These are phyloP conservation scores for Sciaenops ocellatus DNA, from an alignment of 2,797 vertebrate genomes.

Conservation along the genomic window DNA sequence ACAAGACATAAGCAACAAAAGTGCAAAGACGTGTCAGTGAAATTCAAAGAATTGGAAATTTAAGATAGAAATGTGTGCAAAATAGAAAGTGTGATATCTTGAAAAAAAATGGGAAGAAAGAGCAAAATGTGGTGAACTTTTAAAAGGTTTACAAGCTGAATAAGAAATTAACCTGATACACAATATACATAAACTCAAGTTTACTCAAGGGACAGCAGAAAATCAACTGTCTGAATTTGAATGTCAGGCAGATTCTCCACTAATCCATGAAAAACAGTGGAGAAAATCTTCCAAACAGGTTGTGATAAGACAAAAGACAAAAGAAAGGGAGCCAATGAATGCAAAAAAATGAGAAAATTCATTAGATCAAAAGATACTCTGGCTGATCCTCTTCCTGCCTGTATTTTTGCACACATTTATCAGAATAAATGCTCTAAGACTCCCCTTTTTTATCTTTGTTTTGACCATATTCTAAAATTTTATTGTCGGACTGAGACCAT, in stretches of 20 bases:
- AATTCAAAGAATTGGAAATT: neutral
- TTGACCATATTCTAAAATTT: neutral
- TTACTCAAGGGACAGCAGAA: neutral
- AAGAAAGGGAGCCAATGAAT: neutral
- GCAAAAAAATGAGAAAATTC: neutral
- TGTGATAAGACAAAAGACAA: neutral
- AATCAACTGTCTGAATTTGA: neutral
- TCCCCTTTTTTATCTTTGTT: neutral
- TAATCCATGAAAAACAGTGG: neutral
- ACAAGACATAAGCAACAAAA: neutral
- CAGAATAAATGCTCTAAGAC: neutral
- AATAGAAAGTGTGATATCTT: neutral
- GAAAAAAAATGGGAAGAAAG: neutral
- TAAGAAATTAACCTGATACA: neutral
- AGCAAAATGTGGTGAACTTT: neutral
- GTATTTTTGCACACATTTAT: conserved; percentile 9
- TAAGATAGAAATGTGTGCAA: neutral
- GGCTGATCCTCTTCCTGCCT: neutral
- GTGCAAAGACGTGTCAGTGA: neutral
- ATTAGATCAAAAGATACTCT: neutral
- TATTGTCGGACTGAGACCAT: neutral
- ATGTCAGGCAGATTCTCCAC: neutral
- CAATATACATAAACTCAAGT: neutral
- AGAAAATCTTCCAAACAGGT: neutral
- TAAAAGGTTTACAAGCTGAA: neutral